A percentile compares a stretch with the other conserved stretches of the same genome.
phyloP scores from a whole-genome alignment of 1,140 invertebrate species.

The Saxidomus purpurata region DNA sequence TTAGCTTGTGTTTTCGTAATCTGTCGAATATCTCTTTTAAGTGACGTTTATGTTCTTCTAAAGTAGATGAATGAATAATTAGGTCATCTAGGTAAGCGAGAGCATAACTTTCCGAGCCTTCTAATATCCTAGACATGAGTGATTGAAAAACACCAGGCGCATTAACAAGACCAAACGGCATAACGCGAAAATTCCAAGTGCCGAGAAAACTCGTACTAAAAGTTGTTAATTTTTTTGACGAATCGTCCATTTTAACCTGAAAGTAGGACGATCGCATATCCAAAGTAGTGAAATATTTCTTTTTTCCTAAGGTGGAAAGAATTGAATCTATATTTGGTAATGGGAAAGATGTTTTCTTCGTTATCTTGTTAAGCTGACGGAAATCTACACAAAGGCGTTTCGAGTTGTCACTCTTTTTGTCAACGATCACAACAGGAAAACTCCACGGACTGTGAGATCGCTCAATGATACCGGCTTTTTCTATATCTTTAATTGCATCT shows the following conservation, averaged over 20 bases:
- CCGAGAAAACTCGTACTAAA: conserved; percentile 60
- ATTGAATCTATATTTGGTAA: conserved; percentile 79
- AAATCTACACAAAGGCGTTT: conserved; percentile 36
- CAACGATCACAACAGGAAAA: conserved; percentile 22
- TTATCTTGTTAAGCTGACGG: conserved; percentile 1
- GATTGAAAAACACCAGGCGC: conserved; percentile 73
- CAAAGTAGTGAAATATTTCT: conserved; percentile 67
- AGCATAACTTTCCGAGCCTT: conserved; percentile 53
- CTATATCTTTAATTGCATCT: conserved; percentile 64
- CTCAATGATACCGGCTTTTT: conserved; percentile 64
- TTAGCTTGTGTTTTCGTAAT: conserved; percentile 1
- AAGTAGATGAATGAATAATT: conserved; percentile 47
- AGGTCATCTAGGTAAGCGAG: conserved; percentile 71
- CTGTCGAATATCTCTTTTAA: neutral
- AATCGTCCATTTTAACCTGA: conserved; percentile 49
- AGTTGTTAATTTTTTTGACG: conserved; percentile 58
- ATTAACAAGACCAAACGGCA: conserved; percentile 76
- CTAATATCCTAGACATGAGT: conserved; percentile 72
- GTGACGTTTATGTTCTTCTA: neutral
- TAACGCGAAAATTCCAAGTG: conserved; percentile 60
- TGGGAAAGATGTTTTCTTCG: conserved; percentile 65
- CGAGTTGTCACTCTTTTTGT: conserved; percentile 26
- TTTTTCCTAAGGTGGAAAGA: conserved; percentile 62
- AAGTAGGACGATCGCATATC: conserved; percentile 60
- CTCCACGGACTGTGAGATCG: neutral